Evolutionary conservation across 2,797 vertebrate genomes (phyloP).

Genomic region (Poecile montanus): DNA sequence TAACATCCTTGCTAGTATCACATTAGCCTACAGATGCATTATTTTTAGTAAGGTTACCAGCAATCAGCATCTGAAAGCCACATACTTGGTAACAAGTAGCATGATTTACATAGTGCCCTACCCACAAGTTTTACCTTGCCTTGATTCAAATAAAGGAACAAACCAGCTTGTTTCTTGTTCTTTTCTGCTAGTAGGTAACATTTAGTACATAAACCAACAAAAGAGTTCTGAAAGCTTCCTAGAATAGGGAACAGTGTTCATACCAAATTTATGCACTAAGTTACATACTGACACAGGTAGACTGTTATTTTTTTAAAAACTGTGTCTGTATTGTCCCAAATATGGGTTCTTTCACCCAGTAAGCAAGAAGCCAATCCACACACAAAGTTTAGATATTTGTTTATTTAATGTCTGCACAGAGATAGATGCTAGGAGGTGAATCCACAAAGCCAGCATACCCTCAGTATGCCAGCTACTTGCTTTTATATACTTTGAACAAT

Average conservation of each 20-base stretch:
- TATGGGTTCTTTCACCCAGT: not conserved
- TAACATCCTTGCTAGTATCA: not conserved
- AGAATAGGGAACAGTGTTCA: not conserved
- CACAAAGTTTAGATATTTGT: not conserved
- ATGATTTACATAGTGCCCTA: not conserved
- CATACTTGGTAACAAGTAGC: not conserved
- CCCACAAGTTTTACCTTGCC: not conserved
- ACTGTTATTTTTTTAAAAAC: not conserved
- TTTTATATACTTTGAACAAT: not conserved
- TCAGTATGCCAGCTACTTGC: not conserved
- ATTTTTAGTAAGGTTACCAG: not conserved
- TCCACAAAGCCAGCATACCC: not conserved
- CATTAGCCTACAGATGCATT: not conserved
- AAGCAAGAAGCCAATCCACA: not conserved
- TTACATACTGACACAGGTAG: not conserved
- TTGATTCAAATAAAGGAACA: not conserved
- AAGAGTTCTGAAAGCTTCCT: not conserved
- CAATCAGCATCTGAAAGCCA: not conserved
- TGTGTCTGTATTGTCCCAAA: not conserved
- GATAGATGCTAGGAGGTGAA: not conserved
- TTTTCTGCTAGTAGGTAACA: not conserved
- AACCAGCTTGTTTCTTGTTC: not conserved
- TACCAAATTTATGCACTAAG: not conserved
- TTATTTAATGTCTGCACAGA: not conserved
- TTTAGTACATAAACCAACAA: not conserved